Base-by-base conservation (phyloP, 1,140 invertebrate genomes). In the Agraylea sexmaculata region DNA sequence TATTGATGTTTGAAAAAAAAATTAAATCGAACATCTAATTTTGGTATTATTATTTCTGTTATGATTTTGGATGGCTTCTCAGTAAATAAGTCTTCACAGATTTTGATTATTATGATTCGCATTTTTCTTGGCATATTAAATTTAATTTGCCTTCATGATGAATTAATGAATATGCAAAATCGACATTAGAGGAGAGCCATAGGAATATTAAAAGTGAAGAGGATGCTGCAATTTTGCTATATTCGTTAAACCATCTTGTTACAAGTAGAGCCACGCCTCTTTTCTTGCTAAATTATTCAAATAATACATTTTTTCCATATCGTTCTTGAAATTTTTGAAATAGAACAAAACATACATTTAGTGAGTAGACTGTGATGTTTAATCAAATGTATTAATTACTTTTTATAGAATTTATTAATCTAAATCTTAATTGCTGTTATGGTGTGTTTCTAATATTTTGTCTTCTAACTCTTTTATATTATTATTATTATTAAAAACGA, bases 331-430 rank as follows among this genome's bases (percentile, higher is more conserved):
- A 35, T 32, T 18, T 44, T 11, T 41, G 27, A 19, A 43, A 47
- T n/a, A 40, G 29, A 43, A 16, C 17, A 28, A 37, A 45, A 39
- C 28, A 42, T 45, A 37, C 39, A 37, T n/a, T n/a, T 49, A 49
- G 43, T 49, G 20, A 45, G 47, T 49, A 49, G 47, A 45, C 47
- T 49, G 47, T 49, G 47, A 49, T 32, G 47, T 49, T 43, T 49
- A 45, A 45, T n/a, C n/a, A n/a, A n/a, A n/a, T n/a, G n/a, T n/a
- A n/a, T n/a, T n/a, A n/a, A n/a, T n/a, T n/a, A n/a, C n/a, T n/a
- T n/a, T n/a, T n/a, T n/a, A n/a, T n/a, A n/a, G n/a, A n/a, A n/a
- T n/a, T n/a, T n/a, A n/a, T n/a, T n/a, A n/a, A n/a, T n/a, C n/a
- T n/a, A n/a, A n/a, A n/a, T n/a, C n/a, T n/a, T n/a, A n/a, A n/a